These are phyloP conservation scores for Heliconius aoede DNA, from an alignment of 2,888 invertebrate species.

Conservation along the genomic window DNA sequence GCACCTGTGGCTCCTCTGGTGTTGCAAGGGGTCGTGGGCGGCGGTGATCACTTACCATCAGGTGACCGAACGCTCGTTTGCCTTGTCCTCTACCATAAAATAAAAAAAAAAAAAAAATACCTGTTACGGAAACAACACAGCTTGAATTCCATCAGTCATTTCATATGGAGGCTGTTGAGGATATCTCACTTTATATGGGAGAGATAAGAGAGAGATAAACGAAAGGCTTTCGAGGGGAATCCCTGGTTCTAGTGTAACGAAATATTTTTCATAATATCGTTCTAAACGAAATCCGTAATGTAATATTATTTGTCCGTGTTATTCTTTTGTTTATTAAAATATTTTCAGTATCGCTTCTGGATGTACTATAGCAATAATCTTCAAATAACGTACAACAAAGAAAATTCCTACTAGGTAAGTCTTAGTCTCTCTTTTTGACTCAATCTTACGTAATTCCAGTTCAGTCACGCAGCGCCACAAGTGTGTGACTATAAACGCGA, in stretches of 20 bases:
- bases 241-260: slow-evolving; percentile 28
- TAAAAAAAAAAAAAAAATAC: too few relatives aligned
- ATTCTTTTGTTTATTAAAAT: slow-evolving; percentile 1
- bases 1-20: too few relatives aligned
- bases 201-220: too few relatives aligned
- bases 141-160: slow-evolving; percentile 44
- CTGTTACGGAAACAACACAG: slow-evolving; percentile 39
- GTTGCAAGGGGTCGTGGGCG: too few relatives aligned
- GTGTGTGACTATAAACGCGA: too few relatives aligned
- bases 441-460: neutral
- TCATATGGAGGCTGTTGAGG: slow-evolving; percentile 35
- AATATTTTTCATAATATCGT: slow-evolving; percentile 37
- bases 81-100: too few relatives aligned
- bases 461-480: neutral
- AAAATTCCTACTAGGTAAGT: neutral
- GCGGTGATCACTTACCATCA: too few relatives aligned
- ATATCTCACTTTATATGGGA: slow-evolving; percentile 39
- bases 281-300: neutral
- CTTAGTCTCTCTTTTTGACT: neutral
- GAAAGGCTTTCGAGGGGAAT: slow-evolving; percentile 22
- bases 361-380: too few relatives aligned
- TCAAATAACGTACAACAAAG: too few relatives aligned
- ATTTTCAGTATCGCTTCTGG: neutral
- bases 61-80: too few relatives aligned
- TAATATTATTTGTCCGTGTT: neutral